These are phyloP conservation scores for Plemyria rubiginata DNA, from an alignment of 2,888 invertebrate genomes.

Conservation along the genomic window DNA sequence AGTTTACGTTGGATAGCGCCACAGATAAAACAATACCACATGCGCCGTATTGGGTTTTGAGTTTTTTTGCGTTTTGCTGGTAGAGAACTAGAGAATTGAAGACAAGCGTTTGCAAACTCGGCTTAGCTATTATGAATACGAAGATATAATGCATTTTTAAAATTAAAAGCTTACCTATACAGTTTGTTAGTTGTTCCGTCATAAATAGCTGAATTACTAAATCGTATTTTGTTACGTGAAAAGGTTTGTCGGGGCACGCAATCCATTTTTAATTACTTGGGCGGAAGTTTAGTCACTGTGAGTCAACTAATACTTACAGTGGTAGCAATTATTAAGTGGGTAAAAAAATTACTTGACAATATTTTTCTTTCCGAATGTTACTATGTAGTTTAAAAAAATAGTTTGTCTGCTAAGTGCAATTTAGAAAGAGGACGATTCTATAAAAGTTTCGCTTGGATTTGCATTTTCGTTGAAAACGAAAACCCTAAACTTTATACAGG, in stretches of 20 bases:
- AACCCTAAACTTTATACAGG: too few relatives aligned
- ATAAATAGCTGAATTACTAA: slow-evolving; percentile 19
- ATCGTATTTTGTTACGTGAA: slow-evolving; percentile 13
- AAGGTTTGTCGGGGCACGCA: slow-evolving; percentile 19
- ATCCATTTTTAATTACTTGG: slow-evolving; percentile 15
- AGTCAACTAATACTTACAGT: slow-evolving; percentile 1
- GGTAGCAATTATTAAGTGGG: too few relatives aligned
- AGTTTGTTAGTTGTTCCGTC: slow-evolving; percentile 15
- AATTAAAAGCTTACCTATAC: slow-evolving; percentile 10
- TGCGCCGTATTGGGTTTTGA: slow-evolving; percentile 23
- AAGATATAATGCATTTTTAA: slow-evolving; percentile 16
- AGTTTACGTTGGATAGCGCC: slow-evolving; percentile 34
- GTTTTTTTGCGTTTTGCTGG: slow-evolving; percentile 13
- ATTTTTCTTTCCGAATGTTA: too few relatives aligned
- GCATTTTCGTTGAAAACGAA: too few relatives aligned
- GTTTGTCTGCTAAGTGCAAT: too few relatives aligned
- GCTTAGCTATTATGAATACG: slow-evolving; percentile 15
- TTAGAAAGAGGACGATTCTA: too few relatives aligned
- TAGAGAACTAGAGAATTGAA: slow-evolving; percentile 5
- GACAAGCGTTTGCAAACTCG: slow-evolving; percentile 15
- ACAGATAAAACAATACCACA: slow-evolving; percentile 15
- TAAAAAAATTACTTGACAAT: too few relatives aligned
- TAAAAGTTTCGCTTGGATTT: too few relatives aligned
- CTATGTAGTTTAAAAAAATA: too few relatives aligned
- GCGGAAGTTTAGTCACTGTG: slow-evolving; percentile 3